Conservation (phyloP, 2,888 invertebrate species). For the Polymixis flavicincta region DNA sequence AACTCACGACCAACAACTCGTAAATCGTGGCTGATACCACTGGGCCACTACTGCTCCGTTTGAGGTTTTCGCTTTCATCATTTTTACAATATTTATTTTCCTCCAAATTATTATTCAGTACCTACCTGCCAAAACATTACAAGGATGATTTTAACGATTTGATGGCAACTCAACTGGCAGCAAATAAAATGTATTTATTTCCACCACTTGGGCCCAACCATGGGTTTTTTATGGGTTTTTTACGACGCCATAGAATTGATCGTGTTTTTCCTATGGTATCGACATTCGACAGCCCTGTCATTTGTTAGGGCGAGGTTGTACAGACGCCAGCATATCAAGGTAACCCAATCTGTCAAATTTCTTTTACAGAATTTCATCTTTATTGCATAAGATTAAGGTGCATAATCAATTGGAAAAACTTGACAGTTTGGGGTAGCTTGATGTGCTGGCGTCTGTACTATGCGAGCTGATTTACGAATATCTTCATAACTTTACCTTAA, state of each 20-base stretch:
- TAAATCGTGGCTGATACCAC: too few species aligned
- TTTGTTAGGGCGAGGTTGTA: constrained; percentile 16
- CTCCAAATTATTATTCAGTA: constrained; percentile 7
- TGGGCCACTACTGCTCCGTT: not conserved
- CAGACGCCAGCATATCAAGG: too few species aligned
- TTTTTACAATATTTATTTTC: not conserved
- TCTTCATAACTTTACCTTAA: not conserved
- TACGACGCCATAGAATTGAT: constrained; percentile 77
- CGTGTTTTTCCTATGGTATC: constrained; percentile 65
- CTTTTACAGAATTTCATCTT: too few species aligned
- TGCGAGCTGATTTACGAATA: not conserved
- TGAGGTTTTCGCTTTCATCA: not conserved
- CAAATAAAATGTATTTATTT: constrained; percentile 55
- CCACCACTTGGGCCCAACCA: constrained; percentile 61
- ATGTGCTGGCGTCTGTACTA: too few species aligned
- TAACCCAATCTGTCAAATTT: too few species aligned
- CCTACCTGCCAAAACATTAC: constrained; percentile 2
- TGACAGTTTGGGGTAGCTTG: too few species aligned
- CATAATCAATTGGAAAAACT: too few species aligned
- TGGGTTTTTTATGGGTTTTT: constrained; percentile 78
- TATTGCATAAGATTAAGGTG: too few species aligned
- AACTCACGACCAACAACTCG: too few species aligned
- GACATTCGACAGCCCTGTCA: constrained; percentile 6
- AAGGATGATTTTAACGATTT: constrained; percentile 50
- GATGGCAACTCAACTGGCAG: constrained; percentile 32